Evolutionary conservation across 2,113 vertebrate genomes (phyloP).

Genomic region (Mohoua ochrocephala): DNA sequence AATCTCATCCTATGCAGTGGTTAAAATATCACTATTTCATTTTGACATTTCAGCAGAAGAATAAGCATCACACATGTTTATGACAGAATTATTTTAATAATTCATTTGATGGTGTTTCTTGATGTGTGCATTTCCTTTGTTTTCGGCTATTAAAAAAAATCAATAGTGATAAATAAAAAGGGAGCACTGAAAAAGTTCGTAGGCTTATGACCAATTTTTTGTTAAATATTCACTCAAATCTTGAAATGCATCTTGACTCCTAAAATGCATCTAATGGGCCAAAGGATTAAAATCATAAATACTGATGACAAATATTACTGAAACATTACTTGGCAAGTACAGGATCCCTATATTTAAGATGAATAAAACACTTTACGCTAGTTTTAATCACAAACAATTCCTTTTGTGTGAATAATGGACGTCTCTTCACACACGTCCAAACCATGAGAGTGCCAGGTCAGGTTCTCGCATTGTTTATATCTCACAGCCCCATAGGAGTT

Average conservation of each 20-base stretch:
- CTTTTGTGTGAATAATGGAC: not conserved
- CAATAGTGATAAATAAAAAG: not conserved
- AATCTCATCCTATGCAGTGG: not conserved
- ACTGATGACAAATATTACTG: not conserved
- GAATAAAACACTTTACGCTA: not conserved
- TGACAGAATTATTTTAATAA: not conserved
- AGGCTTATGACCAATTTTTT: not conserved
- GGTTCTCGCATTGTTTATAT: not conserved
- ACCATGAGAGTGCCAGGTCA: not conserved
- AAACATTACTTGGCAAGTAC: not conserved
- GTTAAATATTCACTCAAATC: not conserved
- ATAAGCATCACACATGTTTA: not conserved
- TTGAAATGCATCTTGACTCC: not conserved
- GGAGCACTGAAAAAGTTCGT: not conserved
- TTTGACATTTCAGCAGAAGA: not conserved
- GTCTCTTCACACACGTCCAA: not conserved
- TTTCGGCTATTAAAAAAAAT: not conserved
- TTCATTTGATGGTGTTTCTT: not conserved
- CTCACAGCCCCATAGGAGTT: not conserved
- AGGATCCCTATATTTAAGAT: not conserved
- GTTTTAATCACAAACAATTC: not conserved
- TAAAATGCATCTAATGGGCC: not conserved
- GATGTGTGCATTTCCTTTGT: not conserved
- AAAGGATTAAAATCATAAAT: not conserved
- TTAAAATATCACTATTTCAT: not conserved